Base-by-base conservation (phyloP, 30 jellyfish, hydroid and myxozoan genomes). In the Calvadosia cruxmelitensis region DNA sequence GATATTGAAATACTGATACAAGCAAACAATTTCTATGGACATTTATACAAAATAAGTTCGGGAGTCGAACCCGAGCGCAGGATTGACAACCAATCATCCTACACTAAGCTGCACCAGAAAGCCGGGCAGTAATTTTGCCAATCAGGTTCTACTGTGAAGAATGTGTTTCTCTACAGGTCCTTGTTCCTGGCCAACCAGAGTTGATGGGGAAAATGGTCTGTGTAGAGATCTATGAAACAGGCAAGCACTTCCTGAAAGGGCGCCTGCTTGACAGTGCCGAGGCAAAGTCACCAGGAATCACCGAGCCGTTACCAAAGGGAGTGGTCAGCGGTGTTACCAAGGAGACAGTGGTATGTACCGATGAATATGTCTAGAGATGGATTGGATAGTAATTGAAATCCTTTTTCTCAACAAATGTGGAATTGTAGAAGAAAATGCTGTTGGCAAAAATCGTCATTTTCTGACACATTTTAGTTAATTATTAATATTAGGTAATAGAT, bases 151-250 rank as follows among this genome's bases (percentile, higher is more conserved):
- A n/a, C n/a, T n/a, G n/a, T n/a, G n/a, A n/a, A n/a, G n/a, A n/a
- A n/a, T n/a, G n/a, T n/a, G n/a, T n/a, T n/a, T n/a, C n/a, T n/a
- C 35, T 78, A 3, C 52, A 87, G 97, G 93, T 87, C 16, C 79
- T 87, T 7, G 84, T 87, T 16, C 83, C 82, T 28, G 75, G 72
- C 26, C 94, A 80, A 27, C 69, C 31, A 3, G 90, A 73, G 34
- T 70, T 87, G 64, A 80, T 87, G 97, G 97, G 97, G 26, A 87
- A 87, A 69, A 67, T 81, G 95, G 97, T 82, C 3, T 80, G 66
- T 52, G 97, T 87, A 10, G 93, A 77, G 57, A 64, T 87, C 25
- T 34, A 73, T 49, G 97, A 87, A 70, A 87, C 97, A n/a, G 94
- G 97, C n/a, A 87, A 87, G 52, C 94, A 80, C 71, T 87, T 80